Conservation (phyloP, 1,140 invertebrate genomes). For the Zaprionus davidi region DNA sequence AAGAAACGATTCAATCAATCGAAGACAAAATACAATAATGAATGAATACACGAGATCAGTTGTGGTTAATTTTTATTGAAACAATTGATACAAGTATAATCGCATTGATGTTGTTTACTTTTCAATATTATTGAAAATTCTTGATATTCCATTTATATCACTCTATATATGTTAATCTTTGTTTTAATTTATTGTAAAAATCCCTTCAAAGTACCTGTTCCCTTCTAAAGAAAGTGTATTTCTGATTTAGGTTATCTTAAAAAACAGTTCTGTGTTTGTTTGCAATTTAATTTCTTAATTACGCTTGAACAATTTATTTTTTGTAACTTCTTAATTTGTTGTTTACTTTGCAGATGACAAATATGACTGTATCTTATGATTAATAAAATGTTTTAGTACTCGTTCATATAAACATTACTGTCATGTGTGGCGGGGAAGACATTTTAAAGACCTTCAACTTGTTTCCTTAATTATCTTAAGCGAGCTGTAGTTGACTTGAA, state of each 20-base stretch:
- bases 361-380: not conserved
- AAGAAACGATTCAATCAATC: not conserved
- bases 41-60: not conserved
- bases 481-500: conserved; percentile 18
- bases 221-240: not conserved
- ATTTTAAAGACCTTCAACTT: conserved; percentile 5
- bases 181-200: too few relatives aligned
- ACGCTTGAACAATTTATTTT: not conserved
- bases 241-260: not conserved
- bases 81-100: not conserved
- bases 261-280: not conserved
- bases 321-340: not conserved
- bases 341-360: conserved; percentile 1
- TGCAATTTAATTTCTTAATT: conserved; percentile 1
- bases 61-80: not conserved
- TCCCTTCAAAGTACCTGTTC: too few relatives aligned
- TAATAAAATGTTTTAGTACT: conserved; percentile 4
- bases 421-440: conserved; percentile 8
- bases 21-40: not conserved
- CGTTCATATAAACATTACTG: not conserved
- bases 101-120: not conserved
- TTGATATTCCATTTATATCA: not conserved
- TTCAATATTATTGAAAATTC: not conserved
- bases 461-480: conserved; percentile 38
- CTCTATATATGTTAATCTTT: too few relatives aligned